Percentiles rank a stretch among this genome's conserved stretches.
Evolutionary conservation across 2,888 invertebrate species (phyloP).

Genomic region (Phaedon cochleariae): DNA sequence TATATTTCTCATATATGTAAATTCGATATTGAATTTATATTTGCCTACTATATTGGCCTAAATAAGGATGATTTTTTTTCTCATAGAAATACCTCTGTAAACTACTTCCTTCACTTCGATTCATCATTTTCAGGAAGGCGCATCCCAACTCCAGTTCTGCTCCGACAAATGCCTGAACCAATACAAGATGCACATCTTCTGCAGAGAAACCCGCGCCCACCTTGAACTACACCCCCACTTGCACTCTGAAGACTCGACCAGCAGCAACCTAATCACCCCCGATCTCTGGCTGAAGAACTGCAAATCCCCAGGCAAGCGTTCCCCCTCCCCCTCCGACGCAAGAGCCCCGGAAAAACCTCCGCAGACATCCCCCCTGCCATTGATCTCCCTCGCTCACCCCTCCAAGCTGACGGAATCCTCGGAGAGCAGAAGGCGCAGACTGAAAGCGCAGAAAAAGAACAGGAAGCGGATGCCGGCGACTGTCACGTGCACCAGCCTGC

Average conservation of each 20-base stretch:
- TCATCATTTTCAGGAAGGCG: constrained; percentile 75
- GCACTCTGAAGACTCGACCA: constrained; percentile 57
- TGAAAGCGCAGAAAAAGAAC: constrained; percentile 62
- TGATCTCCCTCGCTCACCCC: constrained; percentile 73
- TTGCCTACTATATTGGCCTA: no score
- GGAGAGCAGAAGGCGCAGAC: constrained; percentile 57
- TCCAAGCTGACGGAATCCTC: constrained; percentile 67
- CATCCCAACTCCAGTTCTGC: constrained; percentile 89
- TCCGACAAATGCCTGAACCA: constrained; percentile 94
- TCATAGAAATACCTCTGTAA: no score
- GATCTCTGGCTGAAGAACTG: constrained; percentile 91
- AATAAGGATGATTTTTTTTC: no score
- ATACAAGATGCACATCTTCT: constrained; percentile 97
- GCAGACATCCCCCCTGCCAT: constrained; percentile 67
- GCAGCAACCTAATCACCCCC: constrained; percentile 77
- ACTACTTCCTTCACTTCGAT: no score
- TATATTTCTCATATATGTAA: no score
- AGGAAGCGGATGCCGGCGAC: constrained; percentile 59
- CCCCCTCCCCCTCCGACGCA: constrained; percentile 56
- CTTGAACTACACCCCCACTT: constrained; percentile 85
- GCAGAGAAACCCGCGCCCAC: constrained; percentile 91
- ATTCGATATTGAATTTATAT: no score
- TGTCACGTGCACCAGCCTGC: constrained; percentile 56
- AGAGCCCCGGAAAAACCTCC: constrained; percentile 41
- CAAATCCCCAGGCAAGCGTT: constrained; percentile 58